phyloP scores from a whole-genome alignment of 2,797 vertebrate genomes.

The Lepilemur septentrionalis region DNA sequence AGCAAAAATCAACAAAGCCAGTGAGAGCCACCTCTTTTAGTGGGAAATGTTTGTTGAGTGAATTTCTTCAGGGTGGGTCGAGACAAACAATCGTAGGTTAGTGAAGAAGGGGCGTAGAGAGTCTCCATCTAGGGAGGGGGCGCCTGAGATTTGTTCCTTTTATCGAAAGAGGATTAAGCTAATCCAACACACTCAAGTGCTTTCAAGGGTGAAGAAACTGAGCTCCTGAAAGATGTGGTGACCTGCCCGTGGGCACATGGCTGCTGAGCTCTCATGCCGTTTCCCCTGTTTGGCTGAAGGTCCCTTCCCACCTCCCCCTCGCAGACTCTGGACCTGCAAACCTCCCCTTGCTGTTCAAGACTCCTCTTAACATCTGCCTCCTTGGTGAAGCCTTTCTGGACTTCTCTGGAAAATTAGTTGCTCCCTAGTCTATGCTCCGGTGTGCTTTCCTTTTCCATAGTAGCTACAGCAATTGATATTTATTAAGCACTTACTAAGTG shows the following conservation, averaged over 20 bases:
- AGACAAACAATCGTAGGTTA: neutral
- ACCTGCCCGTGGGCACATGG: neutral
- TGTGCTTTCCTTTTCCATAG: neutral
- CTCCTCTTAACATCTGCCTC: neutral
- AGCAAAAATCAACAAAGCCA: slow-evolving; percentile 38
- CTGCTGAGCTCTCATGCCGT: neutral
- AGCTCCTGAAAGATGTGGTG: neutral
- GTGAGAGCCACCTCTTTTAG: rapidly evolving
- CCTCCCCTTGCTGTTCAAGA: neutral
- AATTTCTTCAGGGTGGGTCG: neutral
- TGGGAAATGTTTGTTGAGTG: neutral
- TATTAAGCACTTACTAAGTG: neutral
- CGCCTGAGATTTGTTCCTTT: neutral
- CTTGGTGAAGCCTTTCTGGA: neutral
- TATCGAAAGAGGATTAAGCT: neutral
- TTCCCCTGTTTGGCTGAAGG: neutral
- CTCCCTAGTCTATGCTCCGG: neutral
- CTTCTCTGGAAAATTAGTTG: neutral
- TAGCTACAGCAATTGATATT: neutral
- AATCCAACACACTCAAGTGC: neutral
- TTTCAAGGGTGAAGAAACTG: slow-evolving; percentile 14
- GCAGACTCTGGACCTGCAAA: neutral
- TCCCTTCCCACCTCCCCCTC: neutral
- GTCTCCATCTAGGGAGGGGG: neutral
- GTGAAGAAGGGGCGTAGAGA: neutral